phyloP scores from a whole-genome alignment of 2,888 invertebrate species.

The Lasioglossum malachurum region DNA sequence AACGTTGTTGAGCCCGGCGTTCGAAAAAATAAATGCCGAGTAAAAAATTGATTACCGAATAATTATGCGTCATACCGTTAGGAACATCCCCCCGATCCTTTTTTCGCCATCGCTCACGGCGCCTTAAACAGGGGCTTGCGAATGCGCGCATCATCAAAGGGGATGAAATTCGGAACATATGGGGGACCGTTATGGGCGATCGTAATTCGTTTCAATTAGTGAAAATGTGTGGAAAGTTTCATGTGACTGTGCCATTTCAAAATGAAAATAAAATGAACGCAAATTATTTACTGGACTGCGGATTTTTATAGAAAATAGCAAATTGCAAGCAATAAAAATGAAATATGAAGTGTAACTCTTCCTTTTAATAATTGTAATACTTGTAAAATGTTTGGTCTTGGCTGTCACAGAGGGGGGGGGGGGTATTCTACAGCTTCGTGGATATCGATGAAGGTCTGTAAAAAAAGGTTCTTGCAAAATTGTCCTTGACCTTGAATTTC shows the following conservation, averaged over 20 bases:
- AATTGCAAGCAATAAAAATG: too few relatives aligned
- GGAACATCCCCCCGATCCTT: slow-evolving; percentile 30
- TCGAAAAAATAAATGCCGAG: slow-evolving; percentile 47
- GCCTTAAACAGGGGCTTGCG: slow-evolving; percentile 7
- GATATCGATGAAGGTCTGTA: too few relatives aligned
- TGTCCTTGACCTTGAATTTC: too few relatives aligned
- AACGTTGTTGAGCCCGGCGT: slow-evolving; percentile 39
- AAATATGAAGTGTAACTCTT: too few relatives aligned
- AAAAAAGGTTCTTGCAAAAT: too few relatives aligned
- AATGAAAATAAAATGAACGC: background rate
- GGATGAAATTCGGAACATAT: slow-evolving; percentile 19
- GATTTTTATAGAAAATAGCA: too few relatives aligned
- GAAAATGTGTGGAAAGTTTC: background rate
- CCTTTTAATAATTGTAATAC: too few relatives aligned
- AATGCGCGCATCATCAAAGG: slow-evolving; percentile 8
- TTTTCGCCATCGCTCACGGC: slow-evolving; percentile 33
- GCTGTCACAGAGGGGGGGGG: too few relatives aligned
- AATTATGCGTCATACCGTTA: slow-evolving; percentile 65
- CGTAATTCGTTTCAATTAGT: background rate
- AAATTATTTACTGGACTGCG: background rate
- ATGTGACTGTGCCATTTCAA: background rate
- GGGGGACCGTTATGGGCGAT: slow-evolving; percentile 30
- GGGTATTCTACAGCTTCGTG: too few relatives aligned
- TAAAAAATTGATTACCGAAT: slow-evolving; percentile 65
- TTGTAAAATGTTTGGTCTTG: too few relatives aligned